Base-by-base conservation (phyloP, 2,888 invertebrate genomes). In the Luffia ferchaultella region DNA sequence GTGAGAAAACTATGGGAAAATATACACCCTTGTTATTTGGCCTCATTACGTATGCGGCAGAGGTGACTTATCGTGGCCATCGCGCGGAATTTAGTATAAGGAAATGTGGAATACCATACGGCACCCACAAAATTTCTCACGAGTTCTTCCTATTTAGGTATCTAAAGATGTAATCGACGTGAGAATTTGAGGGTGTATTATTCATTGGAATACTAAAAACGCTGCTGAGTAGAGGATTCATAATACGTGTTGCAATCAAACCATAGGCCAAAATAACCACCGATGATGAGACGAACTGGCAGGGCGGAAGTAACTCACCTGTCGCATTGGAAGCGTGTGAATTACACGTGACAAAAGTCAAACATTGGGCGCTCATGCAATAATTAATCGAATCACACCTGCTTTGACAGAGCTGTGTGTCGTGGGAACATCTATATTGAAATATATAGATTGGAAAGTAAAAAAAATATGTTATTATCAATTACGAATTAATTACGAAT, bases 11-110 rank as follows among this genome's bases (percentile, higher is more conserved):
- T 66, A 73, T 76, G 79, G 74, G 79, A 79, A 79, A 67, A 58
- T 58, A 56, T 58, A 58, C 59, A 57, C 57, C 59, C 59, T 63
- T 63, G 63, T 65, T 73, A 73, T 76, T 68, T 72, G 75, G 74
- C 67, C 64, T 67, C 70, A 76, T 80, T 76, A 69, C 56, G 66
- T 71, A 79, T 80, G 68, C 75, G 65, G 64, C 60, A 62, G 65
- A n/a, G 64, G 60, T 60, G 57, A 63, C 68, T 67, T 80, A 82
- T 82, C 82, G 70, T 65, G 67, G 70, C 69, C 70, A 76, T 77
- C 77, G 65, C 66, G n/a, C 61, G 63, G 70, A 76, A 78, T 79
- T 80, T 70, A n/a, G n/a, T n/a, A 75, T 76, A 76, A 82, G 77
- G 76, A 80, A 76, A 66, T 68, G 63, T 67, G 60, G 63, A 59